Evolutionary conservation across 1,140 invertebrate species (phyloP).

Genomic region (Chrysoperla carnea): DNA sequence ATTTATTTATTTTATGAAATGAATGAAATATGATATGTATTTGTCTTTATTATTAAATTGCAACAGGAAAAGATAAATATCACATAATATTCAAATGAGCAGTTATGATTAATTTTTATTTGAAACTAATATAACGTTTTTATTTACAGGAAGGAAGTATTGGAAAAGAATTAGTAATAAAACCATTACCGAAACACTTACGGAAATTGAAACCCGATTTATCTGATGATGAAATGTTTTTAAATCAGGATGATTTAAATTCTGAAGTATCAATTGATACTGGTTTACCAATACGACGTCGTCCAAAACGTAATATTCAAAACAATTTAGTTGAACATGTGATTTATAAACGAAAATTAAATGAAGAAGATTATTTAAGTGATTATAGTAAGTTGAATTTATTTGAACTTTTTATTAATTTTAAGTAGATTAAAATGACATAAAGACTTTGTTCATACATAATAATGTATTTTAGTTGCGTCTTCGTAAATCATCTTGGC

Average conservation of each 20-base stretch:
- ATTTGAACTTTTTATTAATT: too few species aligned
- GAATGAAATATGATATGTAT: too few species aligned
- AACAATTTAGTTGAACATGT: constrained; percentile 28
- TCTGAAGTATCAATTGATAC: constrained; percentile 36
- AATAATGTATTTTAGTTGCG: too few species aligned
- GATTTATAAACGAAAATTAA: constrained; percentile 40
- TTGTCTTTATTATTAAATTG: neutral
- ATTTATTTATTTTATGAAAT: too few species aligned
- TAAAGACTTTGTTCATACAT: too few species aligned
- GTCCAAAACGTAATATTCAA: constrained; percentile 9
- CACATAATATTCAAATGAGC: too few species aligned
- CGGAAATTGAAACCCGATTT: constrained; percentile 19
- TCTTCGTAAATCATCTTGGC: too few species aligned
- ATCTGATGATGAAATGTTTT: constrained; percentile 58
- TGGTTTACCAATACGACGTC: constrained; percentile 26
- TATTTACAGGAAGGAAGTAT: constrained; percentile 71
- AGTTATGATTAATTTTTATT: too few species aligned
- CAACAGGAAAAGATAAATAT: neutral
- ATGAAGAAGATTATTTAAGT: constrained; percentile 33
- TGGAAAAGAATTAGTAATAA: constrained; percentile 70
- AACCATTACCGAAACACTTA: constrained; percentile 57
- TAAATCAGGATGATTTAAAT: constrained; percentile 37
- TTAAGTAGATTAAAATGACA: too few species aligned
- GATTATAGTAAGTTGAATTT: constrained; percentile 43
- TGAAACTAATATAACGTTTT: constrained; percentile 2